phyloP scores from a whole-genome alignment of 2,888 invertebrate species.

The Drosophila koepferae region DNA sequence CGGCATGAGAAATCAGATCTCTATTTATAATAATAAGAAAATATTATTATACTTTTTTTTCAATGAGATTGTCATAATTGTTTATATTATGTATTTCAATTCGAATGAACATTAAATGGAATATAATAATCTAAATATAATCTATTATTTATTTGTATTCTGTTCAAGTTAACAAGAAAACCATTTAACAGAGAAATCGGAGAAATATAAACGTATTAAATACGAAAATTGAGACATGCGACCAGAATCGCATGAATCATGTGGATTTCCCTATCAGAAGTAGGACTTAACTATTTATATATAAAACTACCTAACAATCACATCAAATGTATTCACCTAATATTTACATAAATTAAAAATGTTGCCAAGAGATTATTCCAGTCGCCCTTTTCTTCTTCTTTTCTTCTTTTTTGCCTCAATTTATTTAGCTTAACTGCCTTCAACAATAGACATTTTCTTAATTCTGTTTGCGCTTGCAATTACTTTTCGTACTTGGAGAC shows the following conservation, averaged over 20 bases:
- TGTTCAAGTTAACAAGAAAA: background rate
- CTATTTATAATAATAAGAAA: background rate
- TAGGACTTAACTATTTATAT: background rate
- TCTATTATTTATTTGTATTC: too few relatives aligned
- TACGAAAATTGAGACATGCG: background rate
- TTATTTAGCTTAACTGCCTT: constrained; percentile 17
- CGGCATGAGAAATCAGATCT: background rate
- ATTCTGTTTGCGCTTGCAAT: constrained; percentile 55
- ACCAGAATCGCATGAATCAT: background rate
- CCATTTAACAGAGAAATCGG: background rate
- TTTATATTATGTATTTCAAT: too few relatives aligned
- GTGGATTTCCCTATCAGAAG: background rate
- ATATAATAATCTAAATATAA: too few relatives aligned
- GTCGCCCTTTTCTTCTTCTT: background rate
- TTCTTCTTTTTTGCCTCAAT: background rate
- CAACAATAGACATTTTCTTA: constrained; percentile 51
- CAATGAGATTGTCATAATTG: background rate
- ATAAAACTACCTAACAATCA: background rate
- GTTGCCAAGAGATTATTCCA: background rate
- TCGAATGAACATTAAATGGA: background rate
- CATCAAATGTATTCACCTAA: constrained; percentile 6
- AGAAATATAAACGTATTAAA: background rate
- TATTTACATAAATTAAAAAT: constrained; percentile 32
- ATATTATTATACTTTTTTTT: background rate
- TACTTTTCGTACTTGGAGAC: constrained; percentile 47